Conservation (phyloP, 2,888 invertebrate species). For the Tipula vernalis region DNA sequence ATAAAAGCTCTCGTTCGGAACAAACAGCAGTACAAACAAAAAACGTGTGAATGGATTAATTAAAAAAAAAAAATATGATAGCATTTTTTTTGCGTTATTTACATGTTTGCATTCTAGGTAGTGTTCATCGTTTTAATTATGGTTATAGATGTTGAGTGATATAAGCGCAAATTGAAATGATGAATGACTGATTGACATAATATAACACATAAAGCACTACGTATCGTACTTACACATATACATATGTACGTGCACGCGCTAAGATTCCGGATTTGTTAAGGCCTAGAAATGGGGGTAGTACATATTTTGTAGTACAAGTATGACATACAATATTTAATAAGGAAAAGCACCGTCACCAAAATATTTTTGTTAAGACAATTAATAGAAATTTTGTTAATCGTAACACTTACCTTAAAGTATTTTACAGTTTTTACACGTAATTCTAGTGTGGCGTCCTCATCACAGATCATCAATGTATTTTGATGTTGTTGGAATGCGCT, state of each 20-base stretch:
- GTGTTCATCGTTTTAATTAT: neutral
- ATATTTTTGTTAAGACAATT: neutral
- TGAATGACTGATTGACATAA: neutral
- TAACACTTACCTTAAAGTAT: constrained; percentile 74
- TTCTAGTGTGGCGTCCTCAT: constrained; percentile 95
- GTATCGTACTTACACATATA: neutral
- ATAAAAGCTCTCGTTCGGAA: neutral
- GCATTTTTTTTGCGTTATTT: neutral
- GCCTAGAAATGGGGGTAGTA: neutral
- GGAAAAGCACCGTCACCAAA: neutral
- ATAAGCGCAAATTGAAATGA: neutral
- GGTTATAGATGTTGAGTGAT: neutral
- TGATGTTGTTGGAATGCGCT: constrained; percentile 96
- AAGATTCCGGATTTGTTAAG: neutral
- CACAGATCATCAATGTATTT: constrained; percentile 85
- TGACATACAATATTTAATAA: neutral
- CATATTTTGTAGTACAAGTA: neutral
- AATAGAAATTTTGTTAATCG: neutral
- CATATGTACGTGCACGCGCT: neutral
- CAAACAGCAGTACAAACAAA: neutral
- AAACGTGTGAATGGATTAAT: neutral
- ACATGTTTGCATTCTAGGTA: neutral
- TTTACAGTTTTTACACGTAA: constrained; percentile 96
- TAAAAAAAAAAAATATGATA: neutral
- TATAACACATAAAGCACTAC: neutral